Evolutionary conservation across 2,888 invertebrate species (phyloP).

Genomic region (Diadromus collaris): DNA sequence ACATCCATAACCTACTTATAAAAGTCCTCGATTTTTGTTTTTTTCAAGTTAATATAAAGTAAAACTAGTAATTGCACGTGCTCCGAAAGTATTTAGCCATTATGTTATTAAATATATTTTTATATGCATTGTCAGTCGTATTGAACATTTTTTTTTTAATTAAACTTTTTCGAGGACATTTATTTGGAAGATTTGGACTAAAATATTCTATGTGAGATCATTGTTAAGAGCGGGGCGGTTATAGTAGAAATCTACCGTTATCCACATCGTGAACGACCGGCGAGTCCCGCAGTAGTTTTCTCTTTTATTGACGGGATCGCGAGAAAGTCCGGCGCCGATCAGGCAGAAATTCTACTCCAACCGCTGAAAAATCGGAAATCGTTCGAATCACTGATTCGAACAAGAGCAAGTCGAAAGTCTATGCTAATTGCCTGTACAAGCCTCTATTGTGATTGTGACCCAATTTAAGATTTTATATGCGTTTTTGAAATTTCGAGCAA

Average conservation of each 20-base stretch:
- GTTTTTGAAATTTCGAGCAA: too few relatives aligned
- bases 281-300: conserved; percentile 16
- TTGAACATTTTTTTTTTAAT: not conserved
- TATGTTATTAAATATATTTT: not conserved
- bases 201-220: not conserved
- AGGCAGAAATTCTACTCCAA: conserved; percentile 14
- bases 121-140: not conserved
- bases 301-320: conserved; percentile 29
- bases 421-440: too few relatives aligned
- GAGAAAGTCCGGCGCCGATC: conserved; percentile 1
- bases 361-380: conserved; percentile 25
- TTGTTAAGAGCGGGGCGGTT: not conserved
- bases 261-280: not conserved
- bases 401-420: not conserved
- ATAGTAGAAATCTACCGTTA: conserved; percentile 30
- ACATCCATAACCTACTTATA: not conserved
- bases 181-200: not conserved
- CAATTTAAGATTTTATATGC: too few relatives aligned
- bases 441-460: not conserved
- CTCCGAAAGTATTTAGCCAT: not conserved
- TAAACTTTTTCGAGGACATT: not conserved
- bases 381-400: not conserved
- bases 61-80: not conserved
- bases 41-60: not conserved
- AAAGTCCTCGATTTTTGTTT: not conserved